Base-by-base conservation (phyloP, 1,140 invertebrate species). In the Dufourea novaeangliae region DNA sequence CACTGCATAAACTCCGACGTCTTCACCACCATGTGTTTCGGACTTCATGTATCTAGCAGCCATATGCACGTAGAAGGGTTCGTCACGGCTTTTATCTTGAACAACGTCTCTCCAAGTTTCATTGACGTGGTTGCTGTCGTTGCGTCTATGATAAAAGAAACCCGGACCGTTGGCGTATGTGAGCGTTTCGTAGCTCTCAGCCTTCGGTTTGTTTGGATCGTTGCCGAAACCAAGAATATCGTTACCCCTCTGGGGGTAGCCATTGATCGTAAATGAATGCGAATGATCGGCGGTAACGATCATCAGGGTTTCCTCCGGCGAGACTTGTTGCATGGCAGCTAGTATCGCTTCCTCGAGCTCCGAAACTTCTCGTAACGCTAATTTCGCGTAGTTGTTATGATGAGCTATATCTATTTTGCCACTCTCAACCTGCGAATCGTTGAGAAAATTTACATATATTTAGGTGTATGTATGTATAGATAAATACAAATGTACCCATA, bases 11-110 rank as follows among this genome's bases (percentile, higher is more conserved):
- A 97, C 95, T 0, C 96, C 95, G 1, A 98, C 97, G 90, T 98
- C 97, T 91, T 98, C 97, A 10, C 96, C 97, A 0, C 97, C 97
- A 86, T 98, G 97, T 0, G 97, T 97, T 66, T 94, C 93, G 14
- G 91, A 91, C 10, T 91, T 87, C 37, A 94, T 67, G 44, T 92
- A 91, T 22, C 93, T 89, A 7, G 85, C 89, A 5, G 93, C 88
- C 34, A 92, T 89, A 64, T 90, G 80, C 32, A 74, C 76, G 50
- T 93, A 93, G 67, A 83, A 91, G 7, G 89, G 83, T 39, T 89
- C 32, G 10, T 70, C 70, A 5, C 88, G 84, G 17, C 86, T 89
- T 0, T 11, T 5, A 32, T 92, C 90, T 0, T 84, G 64, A 22
- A 88, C 90, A 0, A 93, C 80, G 6, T 85, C 71, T 66, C 73